A percentile compares a stretch with the other conserved stretches of the same genome.
phyloP scores from a whole-genome alignment of 2,888 invertebrate genomes.

The Ectropis crepuscularia region DNA sequence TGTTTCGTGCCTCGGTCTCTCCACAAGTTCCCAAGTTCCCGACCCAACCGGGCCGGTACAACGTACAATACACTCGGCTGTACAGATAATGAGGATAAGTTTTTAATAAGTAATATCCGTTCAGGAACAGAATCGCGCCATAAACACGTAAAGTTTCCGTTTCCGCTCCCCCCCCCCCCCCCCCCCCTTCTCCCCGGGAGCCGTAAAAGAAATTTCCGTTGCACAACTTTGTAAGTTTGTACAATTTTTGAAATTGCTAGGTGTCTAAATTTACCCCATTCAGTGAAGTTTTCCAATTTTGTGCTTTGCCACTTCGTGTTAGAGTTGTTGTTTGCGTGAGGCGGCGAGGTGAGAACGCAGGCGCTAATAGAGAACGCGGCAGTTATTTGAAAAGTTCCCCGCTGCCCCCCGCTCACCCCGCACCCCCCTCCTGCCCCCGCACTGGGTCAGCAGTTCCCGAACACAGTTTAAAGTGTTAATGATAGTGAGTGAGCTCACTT shows the following conservation, averaged over 20 bases:
- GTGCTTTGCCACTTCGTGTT: conserved; percentile 38
- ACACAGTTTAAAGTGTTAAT: conserved; percentile 33
- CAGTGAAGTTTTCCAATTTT: conserved; percentile 41
- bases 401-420: conserved; percentile 39
- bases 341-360: conserved; percentile 36
- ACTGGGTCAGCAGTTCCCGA: conserved; percentile 35
- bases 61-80: background rate
- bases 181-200: conserved; percentile 1
- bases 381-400: conserved; percentile 62
- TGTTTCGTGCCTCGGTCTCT: too few relatives aligned
- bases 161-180: conserved; percentile 5
- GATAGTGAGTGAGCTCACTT: conserved; percentile 30
- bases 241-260: conserved; percentile 53
- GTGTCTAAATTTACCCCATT: conserved; percentile 44
- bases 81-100: conserved; percentile 7
- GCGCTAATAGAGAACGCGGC: conserved; percentile 60
- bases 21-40: too few relatives aligned
- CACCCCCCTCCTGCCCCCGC: background rate
- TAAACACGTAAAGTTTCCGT: conserved; percentile 19
- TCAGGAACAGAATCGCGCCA: conserved; percentile 8
- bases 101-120: conserved; percentile 24
- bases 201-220: conserved; percentile 28
- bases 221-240: conserved; percentile 37
- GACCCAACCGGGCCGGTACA: too few relatives aligned
- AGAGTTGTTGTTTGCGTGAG: conserved; percentile 28